Base-by-base conservation (phyloP, 2,888 invertebrate species). In the Lycophotia porphyrea region DNA sequence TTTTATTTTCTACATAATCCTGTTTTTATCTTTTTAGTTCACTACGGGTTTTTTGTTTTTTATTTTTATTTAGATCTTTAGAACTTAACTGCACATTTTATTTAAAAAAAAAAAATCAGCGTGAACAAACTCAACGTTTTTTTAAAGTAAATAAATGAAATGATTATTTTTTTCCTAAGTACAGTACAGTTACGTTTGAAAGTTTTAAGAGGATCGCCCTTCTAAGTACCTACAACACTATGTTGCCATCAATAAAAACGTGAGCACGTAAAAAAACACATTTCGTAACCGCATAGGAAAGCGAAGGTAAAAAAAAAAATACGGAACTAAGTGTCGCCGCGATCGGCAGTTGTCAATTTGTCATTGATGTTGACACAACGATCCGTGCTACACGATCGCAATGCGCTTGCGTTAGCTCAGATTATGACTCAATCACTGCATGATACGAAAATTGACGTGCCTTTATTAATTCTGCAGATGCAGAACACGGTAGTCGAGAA, bases 301-400 rank as follows among this genome's bases (percentile, higher is more conserved):
- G 76, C 76, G 81, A 81, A 80, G 58, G 81, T 80, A 68, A 67
- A 73, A n/a, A 52, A 75, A 69, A 84, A 77, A 31, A 4, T 34
- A 74, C 47, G 42, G 36, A 66, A 55, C 42, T 47, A 66, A 72
- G 71, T 80, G 81, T 69, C 55, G 27, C 68, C 49, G 60, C 24
- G 81, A 55, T 74, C 70, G 58, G 27, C n/a, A 42, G 49, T 52
- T 52, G 39, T 52, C 49, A 31, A 42, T 42, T 52, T 52, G 39
- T 52, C 49, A 31, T 24, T 24, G 61, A 47, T 81, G 60, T 82
- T 73, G 77, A 73, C 82, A 81, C 27, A 82, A 76, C 70, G 85
- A 73, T 76, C 82, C 42, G 55, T 47, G 77, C 60, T 75, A 71
- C 65, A 75, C 76, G 63, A 66, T 71, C 68, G 71, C 36, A 66